Evolutionary conservation across 2,797 vertebrate genomes (phyloP).

Genomic region (Fringilla coelebs): DNA sequence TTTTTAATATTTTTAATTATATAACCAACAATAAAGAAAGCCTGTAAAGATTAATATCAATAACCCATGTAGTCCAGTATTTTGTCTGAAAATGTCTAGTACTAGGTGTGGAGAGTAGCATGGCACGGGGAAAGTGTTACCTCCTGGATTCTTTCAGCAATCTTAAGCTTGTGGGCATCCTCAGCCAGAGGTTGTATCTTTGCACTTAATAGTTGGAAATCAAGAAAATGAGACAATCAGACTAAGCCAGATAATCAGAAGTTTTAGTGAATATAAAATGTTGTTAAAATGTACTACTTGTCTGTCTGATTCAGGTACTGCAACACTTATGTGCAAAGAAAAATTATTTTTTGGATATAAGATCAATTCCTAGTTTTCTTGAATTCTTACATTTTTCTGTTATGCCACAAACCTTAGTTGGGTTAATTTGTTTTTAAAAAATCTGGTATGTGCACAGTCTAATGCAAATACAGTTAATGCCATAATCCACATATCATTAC

Average conservation of each 20-base stretch:
- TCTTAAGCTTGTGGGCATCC: neutral
- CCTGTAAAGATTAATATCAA: neutral
- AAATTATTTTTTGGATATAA: neutral
- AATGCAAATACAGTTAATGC: neutral
- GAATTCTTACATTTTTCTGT: neutral
- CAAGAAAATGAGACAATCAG: neutral
- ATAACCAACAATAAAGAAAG: neutral
- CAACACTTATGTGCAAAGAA: neutral
- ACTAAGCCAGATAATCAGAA: neutral
- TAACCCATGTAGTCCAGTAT: neutral
- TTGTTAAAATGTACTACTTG: neutral
- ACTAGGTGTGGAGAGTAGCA: rapidly evolving
- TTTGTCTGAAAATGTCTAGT: neutral
- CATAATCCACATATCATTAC: neutral
- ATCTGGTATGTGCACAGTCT: neutral
- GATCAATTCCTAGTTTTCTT: neutral
- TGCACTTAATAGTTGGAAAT: neutral
- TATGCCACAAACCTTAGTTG: neutral
- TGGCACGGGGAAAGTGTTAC: neutral
- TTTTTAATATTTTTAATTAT: neutral
- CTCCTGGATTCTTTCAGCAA: neutral
- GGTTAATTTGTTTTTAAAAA: neutral
- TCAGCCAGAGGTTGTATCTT: neutral
- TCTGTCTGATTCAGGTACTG: neutral
- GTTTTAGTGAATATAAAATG: neutral